These are phyloP conservation scores for Oncopeltus fasciatus DNA, from an alignment of 1,140 invertebrate genomes.

Conservation along the genomic window DNA sequence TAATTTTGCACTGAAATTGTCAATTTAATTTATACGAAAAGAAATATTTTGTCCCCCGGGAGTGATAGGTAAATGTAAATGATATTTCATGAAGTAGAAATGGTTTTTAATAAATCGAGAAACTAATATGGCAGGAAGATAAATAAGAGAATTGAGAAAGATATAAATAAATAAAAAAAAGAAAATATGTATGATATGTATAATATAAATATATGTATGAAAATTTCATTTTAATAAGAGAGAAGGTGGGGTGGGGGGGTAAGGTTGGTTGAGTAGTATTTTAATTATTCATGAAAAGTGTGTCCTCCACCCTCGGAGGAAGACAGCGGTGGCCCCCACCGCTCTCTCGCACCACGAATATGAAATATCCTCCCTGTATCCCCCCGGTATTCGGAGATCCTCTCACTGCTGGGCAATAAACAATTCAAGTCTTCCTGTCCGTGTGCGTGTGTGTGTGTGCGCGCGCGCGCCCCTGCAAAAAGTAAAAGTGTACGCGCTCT, in stretches of 20 bases:
- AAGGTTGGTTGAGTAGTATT: neutral
- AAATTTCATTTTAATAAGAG: constrained; percentile 5
- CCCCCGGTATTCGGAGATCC: neutral
- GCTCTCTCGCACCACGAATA: neutral
- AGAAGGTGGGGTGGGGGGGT: neutral
- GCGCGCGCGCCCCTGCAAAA: neutral
- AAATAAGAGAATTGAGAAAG: too few species aligned
- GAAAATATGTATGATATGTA: neutral
- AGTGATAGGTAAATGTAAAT: too few species aligned
- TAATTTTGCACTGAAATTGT: too few species aligned
- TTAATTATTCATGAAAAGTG: constrained; percentile 9
- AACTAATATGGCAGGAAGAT: too few species aligned
- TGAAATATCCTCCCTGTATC: constrained; percentile 3
- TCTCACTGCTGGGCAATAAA: neutral
- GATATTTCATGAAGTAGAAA: too few species aligned
- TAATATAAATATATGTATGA: neutral
- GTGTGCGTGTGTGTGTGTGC: too few species aligned
- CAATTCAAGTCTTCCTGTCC: neutral
- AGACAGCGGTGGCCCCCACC: neutral
- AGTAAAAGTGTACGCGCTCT: neutral
- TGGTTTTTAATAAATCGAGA: constrained; percentile 1
- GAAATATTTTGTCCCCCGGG: too few species aligned
- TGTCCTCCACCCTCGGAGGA: neutral
- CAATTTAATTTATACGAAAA: too few species aligned
- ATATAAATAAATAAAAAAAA: neutral